Evolutionary conservation across 2,113 vertebrate genomes (phyloP).

Genomic region (Embiotoca jacksoni): DNA sequence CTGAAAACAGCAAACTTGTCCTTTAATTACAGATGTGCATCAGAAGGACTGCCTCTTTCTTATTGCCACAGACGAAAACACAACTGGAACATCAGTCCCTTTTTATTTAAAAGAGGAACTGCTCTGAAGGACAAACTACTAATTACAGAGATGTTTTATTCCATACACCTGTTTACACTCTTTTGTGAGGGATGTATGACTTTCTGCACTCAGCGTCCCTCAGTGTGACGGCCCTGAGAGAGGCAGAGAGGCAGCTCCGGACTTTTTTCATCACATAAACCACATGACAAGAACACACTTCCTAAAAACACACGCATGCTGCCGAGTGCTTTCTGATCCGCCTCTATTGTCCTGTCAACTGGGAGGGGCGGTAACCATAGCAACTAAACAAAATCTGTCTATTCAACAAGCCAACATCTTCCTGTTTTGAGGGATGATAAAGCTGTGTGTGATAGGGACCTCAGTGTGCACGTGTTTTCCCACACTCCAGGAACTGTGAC

Average conservation of each 20-base stretch:
- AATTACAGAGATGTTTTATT: constrained; percentile 37
- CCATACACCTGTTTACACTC: constrained; percentile 43
- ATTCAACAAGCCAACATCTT: constrained; percentile 44
- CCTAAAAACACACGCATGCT: constrained; percentile 45
- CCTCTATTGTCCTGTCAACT: constrained; percentile 37
- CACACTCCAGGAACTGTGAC: constrained; percentile 2
- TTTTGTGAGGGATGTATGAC: constrained; percentile 2
- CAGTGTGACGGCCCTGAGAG: constrained; percentile 18
- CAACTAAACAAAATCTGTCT: constrained; percentile 35
- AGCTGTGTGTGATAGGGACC: constrained; percentile 8
- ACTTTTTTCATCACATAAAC: constrained; percentile 19
- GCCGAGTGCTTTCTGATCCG: neutral
- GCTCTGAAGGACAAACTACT: constrained; percentile 22
- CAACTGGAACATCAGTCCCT: neutral
- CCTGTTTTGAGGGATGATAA: constrained; percentile 70
- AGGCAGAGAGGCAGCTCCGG: neutral
- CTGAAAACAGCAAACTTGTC: neutral
- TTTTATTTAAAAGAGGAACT: constrained; percentile 22
- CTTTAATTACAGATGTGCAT: constrained; percentile 36
- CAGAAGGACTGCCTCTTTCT: neutral
- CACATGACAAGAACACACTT: constrained; percentile 54
- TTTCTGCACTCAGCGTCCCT: neutral
- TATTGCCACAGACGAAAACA: constrained; percentile 8
- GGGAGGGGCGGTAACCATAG: constrained; percentile 32
- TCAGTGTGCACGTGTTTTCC: neutral